Percentiles rank a stretch among this genome's conserved stretches.
These are phyloP conservation scores for Anthopleura xanthogrammica DNA, from an alignment of 92 coral and sea anemone genomes.

Conservation along the genomic window DNA sequence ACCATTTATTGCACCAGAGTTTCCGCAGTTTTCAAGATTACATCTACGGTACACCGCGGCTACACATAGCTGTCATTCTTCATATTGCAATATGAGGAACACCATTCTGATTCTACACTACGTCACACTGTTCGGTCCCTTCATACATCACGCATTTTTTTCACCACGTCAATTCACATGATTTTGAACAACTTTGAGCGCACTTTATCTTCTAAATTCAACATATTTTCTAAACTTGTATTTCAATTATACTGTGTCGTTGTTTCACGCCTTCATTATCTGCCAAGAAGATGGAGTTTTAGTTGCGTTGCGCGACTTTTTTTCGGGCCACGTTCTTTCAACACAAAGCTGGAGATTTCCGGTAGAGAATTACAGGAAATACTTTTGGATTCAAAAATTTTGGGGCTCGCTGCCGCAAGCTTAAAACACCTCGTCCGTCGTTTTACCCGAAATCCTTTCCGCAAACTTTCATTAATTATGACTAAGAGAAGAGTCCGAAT, in stretches of 20 bases:
- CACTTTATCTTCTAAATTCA: no score
- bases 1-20: neutral
- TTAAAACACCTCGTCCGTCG: no score
- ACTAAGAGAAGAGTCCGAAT: neutral
- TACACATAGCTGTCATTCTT: neutral
- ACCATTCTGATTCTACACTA: neutral
- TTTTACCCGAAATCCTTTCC: neutral
- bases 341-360: slow-evolving; percentile 3
- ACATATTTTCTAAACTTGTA: no score
- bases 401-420: neutral
- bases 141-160: neutral
- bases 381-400: neutral
- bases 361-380: neutral
- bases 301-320: neutral
- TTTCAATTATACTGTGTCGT: no score
- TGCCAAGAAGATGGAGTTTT: neutral
- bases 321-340: neutral
- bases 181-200: no score
- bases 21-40: slow-evolving; percentile 9
- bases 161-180: neutral
- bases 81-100: neutral
- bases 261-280: neutral
- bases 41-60: neutral
- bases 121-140: neutral
- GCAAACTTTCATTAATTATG: neutral